Evolutionary conservation across 2,113 vertebrate species (phyloP).

Genomic region (Sarotherodon lohbergeri): DNA sequence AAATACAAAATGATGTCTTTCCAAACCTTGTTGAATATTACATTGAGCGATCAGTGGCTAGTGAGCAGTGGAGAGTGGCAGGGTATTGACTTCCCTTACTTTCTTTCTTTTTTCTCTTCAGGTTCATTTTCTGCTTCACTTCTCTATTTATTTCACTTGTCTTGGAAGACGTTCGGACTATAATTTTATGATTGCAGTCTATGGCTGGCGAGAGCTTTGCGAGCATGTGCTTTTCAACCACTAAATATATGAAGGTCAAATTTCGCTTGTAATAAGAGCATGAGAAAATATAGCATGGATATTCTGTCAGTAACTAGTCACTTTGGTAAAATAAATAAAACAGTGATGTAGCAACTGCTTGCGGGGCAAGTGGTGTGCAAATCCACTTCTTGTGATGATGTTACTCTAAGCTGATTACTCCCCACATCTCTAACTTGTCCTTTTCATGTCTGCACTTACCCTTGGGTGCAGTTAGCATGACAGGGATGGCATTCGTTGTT

Average conservation of each 20-base stretch:
- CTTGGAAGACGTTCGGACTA: neutral
- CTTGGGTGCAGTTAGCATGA: slow-evolving; percentile 94
- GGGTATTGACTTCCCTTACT: neutral
- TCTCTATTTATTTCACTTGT: neutral
- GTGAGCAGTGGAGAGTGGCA: slow-evolving; percentile 6
- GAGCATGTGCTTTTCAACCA: neutral
- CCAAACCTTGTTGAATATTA: slow-evolving; percentile 44
- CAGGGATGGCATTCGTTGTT: slow-evolving; percentile 93
- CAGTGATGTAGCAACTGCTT: neutral
- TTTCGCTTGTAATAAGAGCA: neutral
- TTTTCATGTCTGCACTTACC: slow-evolving; percentile 60
- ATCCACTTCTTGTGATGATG: neutral
- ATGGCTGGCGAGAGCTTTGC: neutral
- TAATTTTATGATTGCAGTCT: neutral
- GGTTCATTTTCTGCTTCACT: neutral
- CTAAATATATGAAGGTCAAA: neutral
- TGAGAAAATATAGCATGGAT: neutral
- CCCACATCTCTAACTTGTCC: neutral
- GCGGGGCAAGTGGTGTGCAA: neutral
- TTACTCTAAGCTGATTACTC: neutral
- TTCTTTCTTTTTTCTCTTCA: neutral
- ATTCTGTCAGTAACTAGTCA: neutral
- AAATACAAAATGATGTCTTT: slow-evolving; percentile 47
- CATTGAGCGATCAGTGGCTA: slow-evolving; percentile 35
- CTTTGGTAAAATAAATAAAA: neutral